Evolutionary conservation across 2,113 vertebrate species (phyloP), one percentile per base, ranked within the genome.

Genomic region (Osmerus eperlanus): DNA sequence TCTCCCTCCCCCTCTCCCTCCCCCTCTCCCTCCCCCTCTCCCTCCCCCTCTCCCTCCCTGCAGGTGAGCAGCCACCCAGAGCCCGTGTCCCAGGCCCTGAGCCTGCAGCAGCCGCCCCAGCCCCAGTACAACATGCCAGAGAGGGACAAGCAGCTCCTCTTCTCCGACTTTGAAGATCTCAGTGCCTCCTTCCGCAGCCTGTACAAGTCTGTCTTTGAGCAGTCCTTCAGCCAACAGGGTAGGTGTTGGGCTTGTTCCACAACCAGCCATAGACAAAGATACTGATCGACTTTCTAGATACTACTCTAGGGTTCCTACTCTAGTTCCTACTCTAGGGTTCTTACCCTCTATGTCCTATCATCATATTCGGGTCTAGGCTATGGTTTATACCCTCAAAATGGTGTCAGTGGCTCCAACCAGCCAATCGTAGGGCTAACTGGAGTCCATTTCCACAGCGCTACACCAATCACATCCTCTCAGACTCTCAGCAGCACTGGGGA

Each of bases 181-280:
- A 96, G 95, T 94, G 95, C 95, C 94, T 96, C 95, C 85, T 96
- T 96, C 88, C 93, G 95, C 90, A 96, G 95, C 92, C 93, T 96
- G 90, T 96, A 96, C 88, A 96, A 95, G 89, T 94, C 94, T 81
- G 95, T 96, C 86, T 96, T 96, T 90, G 94, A 95, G 88, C 95
- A 96, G 91, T 94, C 94, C 87, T 94, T 95, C 89, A 95, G 90
- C 92, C 93, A 94, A 83, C 94, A 94, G 94, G 94, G 94, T 96
- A 78, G 93, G 93, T 87, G 63, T 66, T 70, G 9, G 7, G 0
- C 67, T 78, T 73, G 9, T 1, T 18, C 70, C 75, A 77, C 65
- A 65, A 65, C 75, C 75, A 69, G 14, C 54, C 54, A 4, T 6
- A 60, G 19, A 60, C n/a, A 21, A 19, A 60, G 55, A 56, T 4